Conservation (phyloP, 1,140 invertebrate species). For the Sarcophaga bullata region DNA sequence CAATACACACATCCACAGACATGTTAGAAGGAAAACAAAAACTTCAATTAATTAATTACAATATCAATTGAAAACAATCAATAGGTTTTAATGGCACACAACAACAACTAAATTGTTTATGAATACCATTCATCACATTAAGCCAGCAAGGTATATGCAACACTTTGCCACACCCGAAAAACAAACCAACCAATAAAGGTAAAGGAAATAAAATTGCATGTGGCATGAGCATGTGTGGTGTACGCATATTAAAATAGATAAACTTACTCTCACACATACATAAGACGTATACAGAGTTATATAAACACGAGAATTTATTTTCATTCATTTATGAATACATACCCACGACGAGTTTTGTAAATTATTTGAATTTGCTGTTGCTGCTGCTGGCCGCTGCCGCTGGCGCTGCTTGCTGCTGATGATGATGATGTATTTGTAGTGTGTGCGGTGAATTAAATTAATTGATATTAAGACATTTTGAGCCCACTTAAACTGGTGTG, state of each 20-base stretch:
- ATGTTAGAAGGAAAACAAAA: too few relatives aligned
- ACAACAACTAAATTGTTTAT: constrained; percentile 45
- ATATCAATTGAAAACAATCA: constrained; percentile 48
- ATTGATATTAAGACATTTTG: constrained; percentile 18
- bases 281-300: too few relatives aligned
- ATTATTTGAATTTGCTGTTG: not conserved
- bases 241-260: too few relatives aligned
- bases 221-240: too few relatives aligned
- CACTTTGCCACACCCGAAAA: too few relatives aligned
- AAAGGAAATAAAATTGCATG: too few relatives aligned
- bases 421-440: not conserved
- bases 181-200: too few relatives aligned
- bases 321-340: not conserved
- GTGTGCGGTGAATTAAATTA: constrained; percentile 5
- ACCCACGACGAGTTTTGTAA: not conserved
- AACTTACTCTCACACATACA: too few relatives aligned
- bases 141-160: too few relatives aligned
- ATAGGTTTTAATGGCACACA: constrained; percentile 48
- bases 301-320: too few relatives aligned
- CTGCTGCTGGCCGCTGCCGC: not conserved
- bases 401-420: constrained; percentile 5
- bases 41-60: constrained; percentile 17
- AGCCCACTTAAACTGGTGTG: constrained; percentile 23
- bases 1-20: too few relatives aligned
- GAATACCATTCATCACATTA: too few relatives aligned